Percentiles rank a stretch among this genome's conserved stretches.
These are phyloP conservation scores for Carposina sasakii DNA, from an alignment of 1,140 invertebrate genomes.

Conservation along the genomic window DNA sequence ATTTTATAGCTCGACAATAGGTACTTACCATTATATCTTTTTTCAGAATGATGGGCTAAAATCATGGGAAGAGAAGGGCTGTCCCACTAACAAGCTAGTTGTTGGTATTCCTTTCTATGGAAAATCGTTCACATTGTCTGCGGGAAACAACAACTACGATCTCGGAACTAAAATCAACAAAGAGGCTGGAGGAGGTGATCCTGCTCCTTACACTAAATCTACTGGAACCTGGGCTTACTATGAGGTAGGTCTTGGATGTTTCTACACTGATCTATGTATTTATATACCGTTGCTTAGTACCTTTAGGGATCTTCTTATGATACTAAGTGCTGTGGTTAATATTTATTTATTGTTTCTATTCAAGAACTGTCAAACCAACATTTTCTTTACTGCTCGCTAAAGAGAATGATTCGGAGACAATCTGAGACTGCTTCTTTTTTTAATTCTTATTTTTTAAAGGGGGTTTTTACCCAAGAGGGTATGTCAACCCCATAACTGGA, in stretches of 20 bases:
- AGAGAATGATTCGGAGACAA: no score
- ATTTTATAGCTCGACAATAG: no score
- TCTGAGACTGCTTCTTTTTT: no score
- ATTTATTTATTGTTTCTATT: no score
- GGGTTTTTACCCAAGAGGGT: no score
- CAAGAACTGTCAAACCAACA: no score
- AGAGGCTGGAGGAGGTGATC: conserved; percentile 87
- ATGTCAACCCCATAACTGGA: no score
- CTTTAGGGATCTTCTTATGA: no score
- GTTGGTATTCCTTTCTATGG: conserved; percentile 92
- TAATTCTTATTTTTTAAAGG: no score
- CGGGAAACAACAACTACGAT: conserved; percentile 85
- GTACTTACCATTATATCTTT: conserved; percentile 31
- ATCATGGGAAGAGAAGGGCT: conserved; percentile 90
- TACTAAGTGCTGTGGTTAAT: no score
- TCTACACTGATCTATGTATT: background rate
- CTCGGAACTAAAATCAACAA: conserved; percentile 90
- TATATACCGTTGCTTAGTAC: no score
- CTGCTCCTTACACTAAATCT: conserved; percentile 88
- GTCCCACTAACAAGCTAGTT: conserved; percentile 88
- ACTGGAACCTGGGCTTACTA: conserved; percentile 92
- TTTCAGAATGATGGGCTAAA: conserved; percentile 86
- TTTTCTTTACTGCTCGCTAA: no score
- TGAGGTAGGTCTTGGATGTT: conserved; percentile 77
- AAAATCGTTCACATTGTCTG: conserved; percentile 84